Evolutionary conservation across 2,797 vertebrate genomes (phyloP), one percentile per base, ranked within the genome.

Genomic region (Merluccius polli): DNA sequence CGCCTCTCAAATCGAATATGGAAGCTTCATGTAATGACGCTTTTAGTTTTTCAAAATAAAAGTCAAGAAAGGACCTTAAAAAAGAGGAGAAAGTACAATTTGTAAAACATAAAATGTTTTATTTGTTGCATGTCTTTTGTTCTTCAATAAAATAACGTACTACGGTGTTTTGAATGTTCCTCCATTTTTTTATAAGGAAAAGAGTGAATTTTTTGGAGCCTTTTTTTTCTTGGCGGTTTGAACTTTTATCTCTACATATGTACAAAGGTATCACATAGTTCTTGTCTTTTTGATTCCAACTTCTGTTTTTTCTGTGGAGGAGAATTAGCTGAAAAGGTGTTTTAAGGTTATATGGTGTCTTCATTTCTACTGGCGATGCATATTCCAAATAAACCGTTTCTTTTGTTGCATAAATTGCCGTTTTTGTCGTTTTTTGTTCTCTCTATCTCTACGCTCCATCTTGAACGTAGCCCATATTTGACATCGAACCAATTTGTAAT

Each of bases 321-420:
- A 84, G 93, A 94, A 91, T 94, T 93, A 83, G 89, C 94, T 92
- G 94, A 94, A 95, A 95, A 93, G 93, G 89, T 95, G 95, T 96
- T 59, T 59, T 27, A 27, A 95, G 95, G 94, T 95, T 95, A 96
- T 94, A 93, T 94, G 94, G 95, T 95, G 93, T 95, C 94, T 96
- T 97, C 87, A 96, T 98, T 97, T 97, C 95, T 97, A 96, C 95
- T 96, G 95, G 93, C 96, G 95, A 96, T 96, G 95, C 95, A 93
- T 95, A 96, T 96, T 96, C 94, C 93, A 95, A 98, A 97, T 96
- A 98, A 97, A 98, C 95, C 87, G 83, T 89, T 97, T 95, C 94
- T 96, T 96, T 97, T 96, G 94, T 95, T 97, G 94, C 92, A 95
- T 94, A 94, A 89, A 82, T 70, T 71, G 79, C 74, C 29, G 68